A percentile compares a stretch with the other conserved stretches of the same genome.
These are phyloP conservation scores for Stylophora pistillata DNA, from an alignment of 64 coral and sea anemone species.

Conservation along the genomic window DNA sequence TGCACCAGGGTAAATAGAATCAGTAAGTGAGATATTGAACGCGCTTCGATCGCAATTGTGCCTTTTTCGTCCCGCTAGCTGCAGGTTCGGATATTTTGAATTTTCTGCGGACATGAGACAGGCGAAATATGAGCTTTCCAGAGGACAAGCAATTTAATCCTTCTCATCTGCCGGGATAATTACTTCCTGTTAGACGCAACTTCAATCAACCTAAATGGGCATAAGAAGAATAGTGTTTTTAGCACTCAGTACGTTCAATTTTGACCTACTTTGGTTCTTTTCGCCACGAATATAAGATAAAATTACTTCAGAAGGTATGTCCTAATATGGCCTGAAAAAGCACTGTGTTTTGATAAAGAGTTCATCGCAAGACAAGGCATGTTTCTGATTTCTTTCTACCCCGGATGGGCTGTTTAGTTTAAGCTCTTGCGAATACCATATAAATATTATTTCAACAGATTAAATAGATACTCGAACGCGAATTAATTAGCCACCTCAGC, in stretches of 20 bases:
- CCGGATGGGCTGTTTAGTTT: conserved; percentile 33
- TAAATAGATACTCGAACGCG: conserved; percentile 39
- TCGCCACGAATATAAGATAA: not conserved
- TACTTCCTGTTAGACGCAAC: conserved; percentile 29
- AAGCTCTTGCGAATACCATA: not conserved
- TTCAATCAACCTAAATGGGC: conserved; percentile 6
- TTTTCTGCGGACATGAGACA: not conserved
- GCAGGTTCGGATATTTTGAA: not conserved
- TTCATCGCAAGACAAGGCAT: not conserved
- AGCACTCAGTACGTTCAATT: not conserved
- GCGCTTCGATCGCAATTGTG: not conserved
- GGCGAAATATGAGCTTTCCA: not conserved
- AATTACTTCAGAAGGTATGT: not conserved
- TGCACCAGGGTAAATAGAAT: not conserved
- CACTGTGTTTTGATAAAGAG: not conserved
- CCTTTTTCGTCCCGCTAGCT: not conserved
- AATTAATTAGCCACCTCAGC: conserved; percentile 29
- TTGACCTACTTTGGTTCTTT: not conserved
- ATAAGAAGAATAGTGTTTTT: conserved; percentile 1
- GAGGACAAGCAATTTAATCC: conserved; percentile 14
- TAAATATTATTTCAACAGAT: conserved; percentile 52
- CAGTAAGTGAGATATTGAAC: too few relatives aligned
- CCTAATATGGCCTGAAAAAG: not conserved
- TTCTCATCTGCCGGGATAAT: conserved; percentile 1
- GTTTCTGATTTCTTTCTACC: not conserved